Percentiles rank a stretch among this genome's conserved stretches.
These are phyloP conservation scores for Conomelus anceps DNA, from an alignment of 2,888 invertebrate species.

Conservation along the genomic window DNA sequence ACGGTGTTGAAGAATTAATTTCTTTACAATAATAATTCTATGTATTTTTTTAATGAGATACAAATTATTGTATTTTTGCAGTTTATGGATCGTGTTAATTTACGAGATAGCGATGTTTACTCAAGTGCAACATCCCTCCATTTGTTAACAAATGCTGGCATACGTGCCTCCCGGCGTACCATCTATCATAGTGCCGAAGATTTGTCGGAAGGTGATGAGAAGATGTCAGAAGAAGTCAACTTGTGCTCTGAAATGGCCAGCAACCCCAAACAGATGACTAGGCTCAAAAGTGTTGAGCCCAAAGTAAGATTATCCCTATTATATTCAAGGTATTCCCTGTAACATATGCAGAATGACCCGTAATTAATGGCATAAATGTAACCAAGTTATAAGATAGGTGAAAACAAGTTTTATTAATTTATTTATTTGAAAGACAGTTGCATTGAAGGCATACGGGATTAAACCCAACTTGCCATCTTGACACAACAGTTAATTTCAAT, in stretches of 20 bases:
- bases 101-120: not conserved
- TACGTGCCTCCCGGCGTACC: conserved; percentile 46
- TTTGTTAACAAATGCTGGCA: not conserved
- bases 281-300: not conserved
- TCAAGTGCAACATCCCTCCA: not conserved
- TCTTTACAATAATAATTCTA: too few species aligned
- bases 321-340: not conserved
- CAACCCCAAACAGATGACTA: not conserved
- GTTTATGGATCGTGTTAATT: conserved; percentile 17
- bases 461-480: too few species aligned
- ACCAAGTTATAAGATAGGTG: too few species aligned
- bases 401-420: too few species aligned
- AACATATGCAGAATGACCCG: too few species aligned
- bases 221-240: conserved; percentile 20
- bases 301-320: not conserved
- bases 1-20: too few species aligned
- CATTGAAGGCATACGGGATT: too few species aligned
- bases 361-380: too few species aligned
- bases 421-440: too few species aligned
- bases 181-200: conserved; percentile 55
- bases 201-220: conserved; percentile 23
- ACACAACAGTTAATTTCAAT: too few species aligned
- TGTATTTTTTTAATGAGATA: not conserved
- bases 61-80: not conserved
- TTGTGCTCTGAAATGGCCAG: not conserved